A percentile compares a stretch with the other conserved stretches of the same genome.
Evolutionary conservation across 1,140 invertebrate genomes (phyloP).

Genomic region (Phenacoccus solenopsis): DNA sequence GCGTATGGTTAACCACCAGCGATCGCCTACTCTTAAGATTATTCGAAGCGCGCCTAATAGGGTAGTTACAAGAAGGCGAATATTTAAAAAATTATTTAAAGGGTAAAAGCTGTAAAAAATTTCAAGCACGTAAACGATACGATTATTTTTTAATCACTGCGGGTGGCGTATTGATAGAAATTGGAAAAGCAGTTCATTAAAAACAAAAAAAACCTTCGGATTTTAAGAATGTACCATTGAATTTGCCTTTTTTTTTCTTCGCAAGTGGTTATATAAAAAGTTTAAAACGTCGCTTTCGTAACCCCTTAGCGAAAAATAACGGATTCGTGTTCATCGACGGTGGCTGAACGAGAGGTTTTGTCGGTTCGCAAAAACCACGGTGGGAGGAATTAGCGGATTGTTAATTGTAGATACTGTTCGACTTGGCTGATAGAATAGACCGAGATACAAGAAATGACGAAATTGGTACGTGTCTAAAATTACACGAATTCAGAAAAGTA

Average conservation of each 20-base stretch:
- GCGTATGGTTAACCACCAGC: too few relatives aligned
- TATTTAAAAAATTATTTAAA: not conserved
- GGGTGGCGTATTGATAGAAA: not conserved
- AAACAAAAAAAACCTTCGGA: not conserved
- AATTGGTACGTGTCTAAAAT: constrained; percentile 13
- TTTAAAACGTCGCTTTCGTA: too few relatives aligned
- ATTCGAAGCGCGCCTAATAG: not conserved
- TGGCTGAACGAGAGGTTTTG: too few relatives aligned
- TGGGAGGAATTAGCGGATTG: too few relatives aligned
- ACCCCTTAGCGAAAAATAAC: not conserved
- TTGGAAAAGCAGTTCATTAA: constrained; percentile 9
- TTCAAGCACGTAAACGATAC: not conserved
- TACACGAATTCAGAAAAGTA: not conserved
- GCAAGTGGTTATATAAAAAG: not conserved
- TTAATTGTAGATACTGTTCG: too few relatives aligned
- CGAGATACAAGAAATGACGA: too few relatives aligned
- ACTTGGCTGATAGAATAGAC: too few relatives aligned
- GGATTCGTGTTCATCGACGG: too few relatives aligned
- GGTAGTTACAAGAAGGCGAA: not conserved
- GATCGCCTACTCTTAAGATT: not conserved
- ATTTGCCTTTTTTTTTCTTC: not conserved
- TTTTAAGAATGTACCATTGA: not conserved
- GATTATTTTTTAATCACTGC: constrained; percentile 3
- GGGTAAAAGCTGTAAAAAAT: constrained; percentile 5
- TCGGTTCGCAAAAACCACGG: too few relatives aligned